Base-by-base conservation (phyloP, 2,888 invertebrate genomes). In the Trichopria drosophilae region DNA sequence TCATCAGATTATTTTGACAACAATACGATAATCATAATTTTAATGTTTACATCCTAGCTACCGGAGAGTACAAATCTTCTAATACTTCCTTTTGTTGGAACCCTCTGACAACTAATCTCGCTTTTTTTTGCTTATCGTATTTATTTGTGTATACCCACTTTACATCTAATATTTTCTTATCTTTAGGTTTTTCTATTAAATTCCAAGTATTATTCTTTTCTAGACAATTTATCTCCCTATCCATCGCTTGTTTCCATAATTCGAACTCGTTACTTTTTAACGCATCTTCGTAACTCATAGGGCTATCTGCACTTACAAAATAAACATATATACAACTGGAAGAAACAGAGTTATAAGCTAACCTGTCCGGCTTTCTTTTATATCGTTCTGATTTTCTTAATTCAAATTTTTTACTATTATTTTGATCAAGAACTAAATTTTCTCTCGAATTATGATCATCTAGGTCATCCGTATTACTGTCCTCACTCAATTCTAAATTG, bases 1-100 rank as follows among this genome's bases (percentile, higher is more conserved):
- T 47, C 6, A 20, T 29, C 19, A 51, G 34, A 13, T 32, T 22
- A 16, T 39, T 31, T n/a, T 47, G 39, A 24, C 47, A 51, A 45
- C 34, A 57, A 26, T 40, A 41, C 1, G 37, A 23, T 35, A 44
- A 13, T 6, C 52, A 15, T 6, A 35, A 34, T 28, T 51, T 45
- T 28, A 34, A 34, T 34, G 35, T 34, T 10, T 19, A 18, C 15
- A 34, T 10, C 15, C 35, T 34, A 18, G 35, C 35, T 13, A 34
- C 35, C 10, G 35, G 35, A 18, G 15, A 34, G 15, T 34, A 34
- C 10, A n/a, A 18, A 13, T 34, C 35, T 34, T 34, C 35, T 18
- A 18, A 18, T 34, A 18, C 35, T 34, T 34, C 35, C 2, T n/a
- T 42, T 34, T 34, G 35, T 34, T 34, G 35, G 19, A 34, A 34